Base-by-base conservation (phyloP, 2,888 invertebrate species). In the Lithophane semibrunnea region DNA sequence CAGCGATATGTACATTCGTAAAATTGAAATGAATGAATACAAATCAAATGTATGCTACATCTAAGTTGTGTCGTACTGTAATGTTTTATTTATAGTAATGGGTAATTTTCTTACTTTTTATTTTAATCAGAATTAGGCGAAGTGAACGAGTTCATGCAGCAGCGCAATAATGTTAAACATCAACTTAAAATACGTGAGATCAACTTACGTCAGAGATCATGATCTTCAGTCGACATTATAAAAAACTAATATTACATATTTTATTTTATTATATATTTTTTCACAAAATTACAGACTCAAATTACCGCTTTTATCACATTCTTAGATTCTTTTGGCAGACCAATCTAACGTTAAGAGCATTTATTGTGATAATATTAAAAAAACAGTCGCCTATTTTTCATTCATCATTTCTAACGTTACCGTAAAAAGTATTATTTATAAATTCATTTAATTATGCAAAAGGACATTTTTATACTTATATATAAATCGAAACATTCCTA, bases 181-280 rank as follows among this genome's bases (percentile, higher is more conserved):
- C 91, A 89, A 91, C 91, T 93, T 93, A 94, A 91, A 93, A 89
- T 93, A 93, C 89, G 89, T 95, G 95, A 95, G 95, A 95, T 95
- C 95, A 94, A 93, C 91, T 91, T 92, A 90, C 90, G 92, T 90
- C 91, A 91, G 95, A 95, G 95, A 95, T 95, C 95, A 94, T 90
- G 92, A 92, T 92, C 90, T 93, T 95, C 95, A 95, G 95, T 95
- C 95, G 91, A 92, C 83, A 88, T 89, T 85, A 79, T 86, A 87
- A 83, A 52, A 73, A 87, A 88, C 86, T 90, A 89, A 88, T 86
- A 83, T 86, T 89, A 88, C 81, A 80, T 83, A 80, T 80, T 80
- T 77, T 44, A 80, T 85, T 79, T 81, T 80, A 73, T 80, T 82
- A 87, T 84, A 88, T 85, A 60, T 83, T 80, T 80, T 76, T 82